phyloP scores from a whole-genome alignment of 2,113 vertebrate genomes.

The Gobiocypris rarus region DNA sequence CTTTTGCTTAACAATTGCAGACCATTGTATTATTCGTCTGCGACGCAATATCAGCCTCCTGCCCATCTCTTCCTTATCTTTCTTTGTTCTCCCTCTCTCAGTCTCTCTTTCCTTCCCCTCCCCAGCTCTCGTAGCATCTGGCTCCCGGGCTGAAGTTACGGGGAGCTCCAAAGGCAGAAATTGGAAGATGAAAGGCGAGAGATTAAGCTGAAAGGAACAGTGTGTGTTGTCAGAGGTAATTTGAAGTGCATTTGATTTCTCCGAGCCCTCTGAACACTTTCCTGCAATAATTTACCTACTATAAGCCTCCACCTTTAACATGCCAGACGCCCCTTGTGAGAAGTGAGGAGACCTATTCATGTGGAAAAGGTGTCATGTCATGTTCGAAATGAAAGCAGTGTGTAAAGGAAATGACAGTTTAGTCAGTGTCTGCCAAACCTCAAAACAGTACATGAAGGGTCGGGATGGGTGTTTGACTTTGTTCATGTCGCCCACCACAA shows the following conservation, averaged over 20 bases:
- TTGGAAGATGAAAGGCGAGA: conserved; percentile 61
- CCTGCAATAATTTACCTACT: conserved; percentile 50
- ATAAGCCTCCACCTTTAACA: conserved; percentile 49
- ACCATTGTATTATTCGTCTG: conserved; percentile 4
- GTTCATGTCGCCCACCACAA: conserved; percentile 9
- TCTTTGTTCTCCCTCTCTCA: conserved; percentile 3
- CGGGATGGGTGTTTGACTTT: conserved; percentile 31
- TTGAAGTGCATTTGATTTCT: conserved; percentile 64
- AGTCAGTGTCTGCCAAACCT: conserved; percentile 10
- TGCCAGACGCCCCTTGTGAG: conserved; percentile 20
- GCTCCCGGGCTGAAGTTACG: conserved; percentile 32
- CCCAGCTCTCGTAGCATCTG: conserved; percentile 19
- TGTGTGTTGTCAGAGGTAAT: conserved; percentile 66
- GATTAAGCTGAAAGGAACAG: conserved; percentile 60
- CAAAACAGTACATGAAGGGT: conserved; percentile 35
- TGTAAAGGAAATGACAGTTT: conserved; percentile 43
- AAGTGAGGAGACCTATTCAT: conserved; percentile 44
- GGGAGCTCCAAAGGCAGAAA: conserved; percentile 35
- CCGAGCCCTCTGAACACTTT: conserved; percentile 47
- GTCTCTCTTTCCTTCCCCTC: conserved; percentile 23
- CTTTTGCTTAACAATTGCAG: conserved; percentile 3
- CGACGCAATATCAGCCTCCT: conserved; percentile 19
- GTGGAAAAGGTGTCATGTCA: conserved; percentile 50
- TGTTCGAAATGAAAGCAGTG: conserved; percentile 48
- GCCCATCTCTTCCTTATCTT: conserved; percentile 23